phyloP scores from a whole-genome alignment of 2,888 invertebrate species.

The Caenorhabditis imperialis region DNA sequence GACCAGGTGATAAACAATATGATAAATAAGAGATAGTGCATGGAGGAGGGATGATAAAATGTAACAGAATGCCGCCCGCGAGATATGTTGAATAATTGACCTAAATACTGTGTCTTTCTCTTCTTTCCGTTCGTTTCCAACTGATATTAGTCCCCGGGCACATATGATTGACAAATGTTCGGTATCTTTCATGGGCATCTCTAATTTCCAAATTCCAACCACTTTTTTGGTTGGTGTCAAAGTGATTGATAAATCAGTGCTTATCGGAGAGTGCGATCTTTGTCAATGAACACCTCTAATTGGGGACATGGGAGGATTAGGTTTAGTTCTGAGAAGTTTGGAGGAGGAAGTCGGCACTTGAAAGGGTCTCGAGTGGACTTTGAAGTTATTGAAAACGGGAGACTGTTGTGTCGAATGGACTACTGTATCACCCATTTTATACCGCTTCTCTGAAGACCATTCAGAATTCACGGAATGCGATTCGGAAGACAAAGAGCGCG shows the following conservation, averaged over 20 bases:
- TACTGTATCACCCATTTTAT: conserved; percentile 5
- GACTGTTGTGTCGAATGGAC: too few species aligned
- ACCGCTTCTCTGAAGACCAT: conserved; percentile 10
- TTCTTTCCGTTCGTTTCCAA: conserved; percentile 20
- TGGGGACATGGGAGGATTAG: conserved; percentile 37
- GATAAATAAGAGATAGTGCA: conserved; percentile 47
- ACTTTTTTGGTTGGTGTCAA: conserved; percentile 24
- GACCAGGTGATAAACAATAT: conserved; percentile 40
- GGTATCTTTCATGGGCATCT: conserved; percentile 16
- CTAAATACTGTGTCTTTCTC: conserved; percentile 41
- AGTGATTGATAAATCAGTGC: conserved; percentile 42
- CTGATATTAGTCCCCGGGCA: conserved; percentile 31
- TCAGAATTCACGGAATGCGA: conserved; percentile 18
- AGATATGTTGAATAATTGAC: conserved; percentile 57
- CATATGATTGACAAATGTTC: conserved; percentile 33
- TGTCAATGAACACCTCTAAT: conserved; percentile 36
- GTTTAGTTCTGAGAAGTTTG: too few species aligned
- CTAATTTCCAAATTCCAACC: conserved; percentile 4
- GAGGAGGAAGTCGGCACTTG: background rate
- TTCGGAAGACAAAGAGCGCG: conserved; percentile 27
- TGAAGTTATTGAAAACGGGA: too few species aligned
- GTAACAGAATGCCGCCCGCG: conserved; percentile 7
- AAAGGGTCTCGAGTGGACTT: background rate
- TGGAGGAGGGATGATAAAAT: conserved; percentile 38
- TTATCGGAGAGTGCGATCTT: background rate